These are phyloP conservation scores for Euwallacea similis DNA, from an alignment of 1,140 invertebrate genomes.

Conservation along the genomic window DNA sequence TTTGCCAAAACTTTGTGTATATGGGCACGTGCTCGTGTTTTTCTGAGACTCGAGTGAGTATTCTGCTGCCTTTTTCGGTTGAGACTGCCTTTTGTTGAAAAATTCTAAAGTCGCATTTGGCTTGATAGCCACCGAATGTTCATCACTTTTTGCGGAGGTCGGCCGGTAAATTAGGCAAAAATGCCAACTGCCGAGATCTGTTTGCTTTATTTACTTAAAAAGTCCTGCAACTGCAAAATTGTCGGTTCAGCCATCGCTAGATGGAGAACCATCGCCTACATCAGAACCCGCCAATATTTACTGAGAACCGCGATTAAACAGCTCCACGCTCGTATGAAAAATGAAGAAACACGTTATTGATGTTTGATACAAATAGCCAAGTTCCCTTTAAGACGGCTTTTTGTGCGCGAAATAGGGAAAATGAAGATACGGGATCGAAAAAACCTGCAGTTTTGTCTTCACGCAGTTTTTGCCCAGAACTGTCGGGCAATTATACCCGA, in stretches of 20 bases:
- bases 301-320: no score
- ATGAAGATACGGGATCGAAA: neutral
- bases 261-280: no score
- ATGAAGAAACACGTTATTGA: no score
- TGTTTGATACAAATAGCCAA: no score
- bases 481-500: neutral
- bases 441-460: neutral
- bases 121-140: neutral
- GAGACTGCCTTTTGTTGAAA: constrained; percentile 23
- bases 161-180: constrained; percentile 17
- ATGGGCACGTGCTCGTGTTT: constrained; percentile 30
- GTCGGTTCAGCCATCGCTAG: no score
- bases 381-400: no score
- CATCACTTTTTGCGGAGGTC: constrained; percentile 16
- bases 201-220: no score
- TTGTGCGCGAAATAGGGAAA: neutral
- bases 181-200: no score
- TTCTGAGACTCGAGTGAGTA: constrained; percentile 29
- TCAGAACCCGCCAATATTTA: no score
- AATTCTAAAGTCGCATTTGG: constrained; percentile 22
- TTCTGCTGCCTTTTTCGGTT: constrained; percentile 27
- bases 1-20: constrained; percentile 33
- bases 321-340: no score
- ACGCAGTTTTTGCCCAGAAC: neutral
- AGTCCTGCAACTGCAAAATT: no score